Percentiles rank a stretch among this genome's conserved stretches.
phyloP scores from a whole-genome alignment of 2,888 invertebrate genomes.

The Odontothrips loti region DNA sequence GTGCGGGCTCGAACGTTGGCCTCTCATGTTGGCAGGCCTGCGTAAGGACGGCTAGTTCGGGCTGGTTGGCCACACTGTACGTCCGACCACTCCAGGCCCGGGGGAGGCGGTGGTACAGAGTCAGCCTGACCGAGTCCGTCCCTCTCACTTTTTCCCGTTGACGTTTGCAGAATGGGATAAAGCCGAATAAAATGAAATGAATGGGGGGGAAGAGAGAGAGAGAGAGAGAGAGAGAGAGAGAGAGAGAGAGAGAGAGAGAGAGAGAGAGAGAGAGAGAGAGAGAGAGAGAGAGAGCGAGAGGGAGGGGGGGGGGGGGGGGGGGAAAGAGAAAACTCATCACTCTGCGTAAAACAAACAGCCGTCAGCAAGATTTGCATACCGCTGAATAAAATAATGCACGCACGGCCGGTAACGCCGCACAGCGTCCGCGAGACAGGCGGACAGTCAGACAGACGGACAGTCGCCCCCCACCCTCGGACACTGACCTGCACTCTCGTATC shows the following conservation, averaged over 20 bases:
- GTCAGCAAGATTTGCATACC: slow-evolving; percentile 20
- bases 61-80: no score
- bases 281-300: background rate
- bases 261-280: background rate
- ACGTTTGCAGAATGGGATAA: slow-evolving; percentile 20
- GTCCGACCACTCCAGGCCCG: no score
- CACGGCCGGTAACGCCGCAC: slow-evolving; percentile 1
- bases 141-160: background rate
- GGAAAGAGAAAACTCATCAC: slow-evolving; percentile 10
- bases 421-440: background rate
- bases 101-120: no score
- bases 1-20: no score
- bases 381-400: slow-evolving; percentile 25
- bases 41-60: no score
- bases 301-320: background rate
- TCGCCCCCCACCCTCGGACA: background rate
- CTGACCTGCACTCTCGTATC: background rate
- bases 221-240: background rate
- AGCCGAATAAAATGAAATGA: slow-evolving; percentile 5
- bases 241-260: background rate
- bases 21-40: no score
- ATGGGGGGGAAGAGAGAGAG: background rate
- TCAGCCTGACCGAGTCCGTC: no score
- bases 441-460: background rate
- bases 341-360: slow-evolving; percentile 22